Conservation (phyloP, 2,888 invertebrate species). For the Neoaliturus tenellus region DNA sequence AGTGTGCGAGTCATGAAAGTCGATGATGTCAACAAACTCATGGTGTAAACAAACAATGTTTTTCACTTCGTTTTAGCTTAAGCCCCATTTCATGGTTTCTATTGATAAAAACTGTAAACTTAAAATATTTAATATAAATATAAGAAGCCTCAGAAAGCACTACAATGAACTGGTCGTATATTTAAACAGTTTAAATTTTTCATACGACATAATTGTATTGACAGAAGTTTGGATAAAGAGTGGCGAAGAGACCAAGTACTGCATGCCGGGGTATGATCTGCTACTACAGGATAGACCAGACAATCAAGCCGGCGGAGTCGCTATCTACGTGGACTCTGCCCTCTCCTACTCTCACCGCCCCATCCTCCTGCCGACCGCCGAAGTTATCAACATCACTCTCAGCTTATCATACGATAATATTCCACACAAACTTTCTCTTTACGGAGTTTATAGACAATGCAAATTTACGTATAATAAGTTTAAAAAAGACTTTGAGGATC, state of each 20-base stretch:
- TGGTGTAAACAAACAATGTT: too few relatives aligned
- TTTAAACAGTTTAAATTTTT: not conserved
- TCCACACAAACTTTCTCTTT: not conserved
- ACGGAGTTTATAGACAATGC: not conserved
- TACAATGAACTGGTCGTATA: not conserved
- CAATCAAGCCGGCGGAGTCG: not conserved
- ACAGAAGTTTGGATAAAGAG: slow-evolving; percentile 17
- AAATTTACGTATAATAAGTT: too few relatives aligned
- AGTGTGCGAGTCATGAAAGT: not conserved
- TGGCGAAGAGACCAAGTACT: not conserved
- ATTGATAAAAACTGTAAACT: not conserved
- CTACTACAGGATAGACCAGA: slow-evolving; percentile 13
- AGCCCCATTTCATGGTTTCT: too few relatives aligned
- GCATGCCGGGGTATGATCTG: not conserved
- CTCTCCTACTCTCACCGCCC: not conserved
- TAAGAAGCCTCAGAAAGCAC: not conserved
- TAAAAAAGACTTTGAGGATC: not conserved
- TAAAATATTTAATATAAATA: not conserved
- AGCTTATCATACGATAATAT: not conserved
- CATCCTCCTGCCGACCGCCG: not conserved
- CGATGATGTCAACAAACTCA: too few relatives aligned
- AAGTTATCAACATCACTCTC: not conserved
- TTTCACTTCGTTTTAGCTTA: too few relatives aligned
- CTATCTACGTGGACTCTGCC: slow-evolving; percentile 1
- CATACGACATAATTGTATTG: not conserved